These are phyloP conservation scores for Tachyglossus aculeatus DNA, from an alignment of 2,797 vertebrate genomes.

Conservation along the genomic window DNA sequence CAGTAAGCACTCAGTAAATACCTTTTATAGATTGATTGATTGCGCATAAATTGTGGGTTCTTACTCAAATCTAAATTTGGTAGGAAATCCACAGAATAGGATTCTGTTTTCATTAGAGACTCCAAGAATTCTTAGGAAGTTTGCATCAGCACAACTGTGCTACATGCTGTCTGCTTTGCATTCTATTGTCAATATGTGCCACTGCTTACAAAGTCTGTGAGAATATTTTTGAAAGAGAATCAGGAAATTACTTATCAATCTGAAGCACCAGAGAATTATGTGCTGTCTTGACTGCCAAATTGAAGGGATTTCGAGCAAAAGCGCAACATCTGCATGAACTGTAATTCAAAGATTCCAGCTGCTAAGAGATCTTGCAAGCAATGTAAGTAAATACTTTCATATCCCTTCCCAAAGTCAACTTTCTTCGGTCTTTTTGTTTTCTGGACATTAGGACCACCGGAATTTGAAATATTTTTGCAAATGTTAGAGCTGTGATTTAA, in stretches of 20 bases:
- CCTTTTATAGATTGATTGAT: no score
- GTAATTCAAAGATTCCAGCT: slow-evolving; percentile 65
- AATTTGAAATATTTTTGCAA: background rate
- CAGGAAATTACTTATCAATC: slow-evolving; percentile 65
- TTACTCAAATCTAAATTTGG: slow-evolving; percentile 63
- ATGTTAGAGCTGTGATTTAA: background rate
- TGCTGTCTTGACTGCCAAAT: slow-evolving; percentile 50
- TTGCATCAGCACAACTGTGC: background rate
- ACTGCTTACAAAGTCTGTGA: slow-evolving; percentile 34
- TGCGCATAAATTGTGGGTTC: slow-evolving; percentile 18
- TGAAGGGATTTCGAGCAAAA: slow-evolving; percentile 50
- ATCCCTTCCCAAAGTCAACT: slow-evolving; percentile 9
- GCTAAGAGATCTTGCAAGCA: slow-evolving; percentile 56
- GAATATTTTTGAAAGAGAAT: slow-evolving; percentile 49
- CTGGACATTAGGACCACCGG: slow-evolving; percentile 9
- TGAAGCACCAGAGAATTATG: slow-evolving; percentile 45
- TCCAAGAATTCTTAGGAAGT: slow-evolving; percentile 31
- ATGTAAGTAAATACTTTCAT: slow-evolving; percentile 67
- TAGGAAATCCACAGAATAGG: slow-evolving; percentile 59
- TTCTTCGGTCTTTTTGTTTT: slow-evolving; percentile 32
- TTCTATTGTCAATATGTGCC: background rate
- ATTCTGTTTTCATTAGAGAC: slow-evolving; percentile 54
- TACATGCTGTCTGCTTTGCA: background rate
- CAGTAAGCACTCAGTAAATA: no score
- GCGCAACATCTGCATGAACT: slow-evolving; percentile 53